phyloP scores from a whole-genome alignment of 2,888 invertebrate species.

The Brachyopa scutellaris region DNA sequence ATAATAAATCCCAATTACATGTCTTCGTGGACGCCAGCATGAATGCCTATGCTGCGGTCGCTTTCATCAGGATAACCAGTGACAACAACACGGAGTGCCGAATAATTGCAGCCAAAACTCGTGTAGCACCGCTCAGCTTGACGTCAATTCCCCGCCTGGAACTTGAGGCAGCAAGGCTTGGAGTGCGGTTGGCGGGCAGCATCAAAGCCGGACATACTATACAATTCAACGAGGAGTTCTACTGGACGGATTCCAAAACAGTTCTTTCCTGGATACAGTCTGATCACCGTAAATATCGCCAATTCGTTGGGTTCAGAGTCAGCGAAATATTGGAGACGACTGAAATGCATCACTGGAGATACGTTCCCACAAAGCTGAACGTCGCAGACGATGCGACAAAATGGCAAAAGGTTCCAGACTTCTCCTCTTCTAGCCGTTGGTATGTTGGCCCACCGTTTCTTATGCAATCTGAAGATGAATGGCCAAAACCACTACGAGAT shows the following conservation, averaged over 20 bases:
- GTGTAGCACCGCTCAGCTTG: conserved; percentile 73
- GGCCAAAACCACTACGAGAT: not conserved
- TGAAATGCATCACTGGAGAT: not conserved
- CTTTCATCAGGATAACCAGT: conserved; percentile 62
- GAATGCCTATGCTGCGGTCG: conserved; percentile 6
- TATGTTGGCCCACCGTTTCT: too few relatives aligned
- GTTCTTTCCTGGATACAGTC: conserved; percentile 74
- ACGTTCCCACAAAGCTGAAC: too few relatives aligned
- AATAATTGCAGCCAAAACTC: conserved; percentile 72
- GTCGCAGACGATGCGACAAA: not conserved
- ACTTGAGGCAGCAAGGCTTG: conserved; percentile 73
- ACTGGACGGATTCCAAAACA: conserved; percentile 75
- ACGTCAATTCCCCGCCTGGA: conserved; percentile 73
- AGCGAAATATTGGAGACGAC: conserved; percentile 42
- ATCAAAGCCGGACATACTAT: not conserved
- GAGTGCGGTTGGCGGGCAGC: conserved; percentile 5
- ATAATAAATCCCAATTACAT: not conserved
- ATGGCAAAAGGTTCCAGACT: not conserved
- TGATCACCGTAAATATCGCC: conserved; percentile 67
- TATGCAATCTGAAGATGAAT: too few relatives aligned
- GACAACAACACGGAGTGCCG: conserved; percentile 22
- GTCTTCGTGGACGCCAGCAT: not conserved
- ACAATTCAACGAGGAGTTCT: conserved; percentile 34
- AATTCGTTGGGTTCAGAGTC: conserved; percentile 72
- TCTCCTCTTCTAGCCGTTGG: too few relatives aligned